Base-by-base conservation (phyloP, 1,140 invertebrate species). In the Penaeus japonicus region DNA sequence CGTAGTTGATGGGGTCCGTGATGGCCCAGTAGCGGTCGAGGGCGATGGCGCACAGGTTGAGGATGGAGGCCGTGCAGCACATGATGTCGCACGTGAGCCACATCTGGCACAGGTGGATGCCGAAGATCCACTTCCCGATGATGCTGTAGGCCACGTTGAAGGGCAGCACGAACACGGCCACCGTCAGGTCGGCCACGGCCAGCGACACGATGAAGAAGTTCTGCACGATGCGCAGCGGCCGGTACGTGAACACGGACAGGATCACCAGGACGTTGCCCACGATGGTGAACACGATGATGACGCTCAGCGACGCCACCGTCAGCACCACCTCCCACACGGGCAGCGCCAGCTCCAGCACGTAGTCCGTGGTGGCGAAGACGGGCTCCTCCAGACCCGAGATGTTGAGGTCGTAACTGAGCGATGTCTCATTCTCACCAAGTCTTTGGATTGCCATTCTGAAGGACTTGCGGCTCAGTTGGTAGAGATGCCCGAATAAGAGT, bases 121-220 rank as follows among this genome's bases (percentile, higher is more conserved):
- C 97, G 91, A 98, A 97, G 35, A 96, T 95, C 97, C 97, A 98
- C 92, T 96, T 94, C 47, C 96, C 96, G 15, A 98, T 94, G 70
- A 99, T 95, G 4, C 97, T 96, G 92, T 98, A 97, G 79, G 96
- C 97, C 4, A 99, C 97, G 93, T 98, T 98, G 91, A 99, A 96
- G 12, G 98, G 98, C 94, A 99, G 96, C 39, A 99, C 98, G 27
- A 99, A 93, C 75, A 98, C 95, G 0, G 98, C 98, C 0, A 99
- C 98, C 7, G 97, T 97, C 24, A 99, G 94, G 92, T 99, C 98
- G 0, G 98, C 98, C 20, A 98, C 97, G 1, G 98, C 98, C 85
- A 99, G 92, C 5, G 98, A 99, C 0, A 99, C 97, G 91, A 99
- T 97, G 93, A 99, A 99, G 93, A 99, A 99, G 93, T 99, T 99